Percentiles rank a stretch among this genome's conserved stretches.
Evolutionary conservation across 2,113 vertebrate species (phyloP).

Genomic region (Malurus alboscapulatus): DNA sequence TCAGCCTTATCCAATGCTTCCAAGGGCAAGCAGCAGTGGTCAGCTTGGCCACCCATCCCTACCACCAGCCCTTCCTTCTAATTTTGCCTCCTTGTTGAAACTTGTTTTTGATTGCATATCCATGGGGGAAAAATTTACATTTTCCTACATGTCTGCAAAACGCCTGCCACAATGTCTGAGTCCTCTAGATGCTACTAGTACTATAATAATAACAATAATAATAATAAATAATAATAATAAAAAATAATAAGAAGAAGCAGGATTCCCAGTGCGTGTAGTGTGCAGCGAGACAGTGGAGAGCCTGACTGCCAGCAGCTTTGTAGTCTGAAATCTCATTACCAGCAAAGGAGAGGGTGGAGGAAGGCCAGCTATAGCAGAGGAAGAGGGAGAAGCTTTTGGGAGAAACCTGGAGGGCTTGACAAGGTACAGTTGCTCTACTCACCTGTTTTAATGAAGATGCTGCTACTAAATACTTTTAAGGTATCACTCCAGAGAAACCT

Average conservation of each 20-base stretch:
- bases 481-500: not conserved
- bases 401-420: not conserved
- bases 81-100: not conserved
- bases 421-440: not conserved
- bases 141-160: not conserved
- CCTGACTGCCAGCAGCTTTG: not conserved
- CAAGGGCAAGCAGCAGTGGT: not conserved
- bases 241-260: rapidly evolving
- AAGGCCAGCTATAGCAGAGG: not conserved
- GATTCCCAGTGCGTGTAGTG: rapidly evolving
- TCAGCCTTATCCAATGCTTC: not conserved
- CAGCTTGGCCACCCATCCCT: not conserved
- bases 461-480: not conserved
- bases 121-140: not conserved
- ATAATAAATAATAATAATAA: not conserved
- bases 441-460: not conserved
- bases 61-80: not conserved
- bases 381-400: not conserved
- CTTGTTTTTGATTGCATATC: not conserved
- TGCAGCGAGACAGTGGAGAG: not conserved
- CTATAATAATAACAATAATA: not conserved
- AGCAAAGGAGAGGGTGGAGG: not conserved
- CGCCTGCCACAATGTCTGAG: not conserved
- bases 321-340: not conserved
- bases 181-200: not conserved